Percentiles rank a stretch among this genome's conserved stretches.
Conservation (phyloP, 2,888 invertebrate species). For the Lycophotia porphyrea region DNA sequence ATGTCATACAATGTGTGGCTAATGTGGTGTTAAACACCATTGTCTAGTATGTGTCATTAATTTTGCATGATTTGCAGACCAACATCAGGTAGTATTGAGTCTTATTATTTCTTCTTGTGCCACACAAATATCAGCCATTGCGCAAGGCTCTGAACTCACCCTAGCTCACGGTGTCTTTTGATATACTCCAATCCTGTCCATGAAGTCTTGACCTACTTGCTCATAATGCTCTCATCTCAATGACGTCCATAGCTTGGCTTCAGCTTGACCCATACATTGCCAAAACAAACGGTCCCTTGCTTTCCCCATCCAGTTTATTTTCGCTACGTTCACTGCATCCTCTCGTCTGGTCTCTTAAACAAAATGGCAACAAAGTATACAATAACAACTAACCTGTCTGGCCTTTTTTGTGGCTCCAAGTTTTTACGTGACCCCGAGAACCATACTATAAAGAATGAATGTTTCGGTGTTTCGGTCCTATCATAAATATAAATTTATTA, state of each 20-base stretch:
- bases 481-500: conserved; percentile 2
- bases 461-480: background rate
- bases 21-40: background rate
- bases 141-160: no score
- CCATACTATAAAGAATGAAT: background rate
- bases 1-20: background rate
- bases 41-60: background rate
- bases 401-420: conserved; percentile 4
- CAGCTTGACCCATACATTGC: background rate
- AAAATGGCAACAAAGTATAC: background rate
- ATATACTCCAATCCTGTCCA: no score
- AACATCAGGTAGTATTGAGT: background rate
- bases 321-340: background rate
- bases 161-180: background rate
- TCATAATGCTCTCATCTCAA: background rate
- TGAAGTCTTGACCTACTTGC: background rate
- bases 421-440: conserved; percentile 14
- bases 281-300: background rate
- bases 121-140: background rate
- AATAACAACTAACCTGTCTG: background rate
- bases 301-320: background rate
- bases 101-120: background rate
- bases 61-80: background rate
- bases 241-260: background rate
- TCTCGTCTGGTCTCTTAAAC: background rate